phyloP scores from a whole-genome alignment of 2,888 invertebrate species.

The Ochropleura leucogaster region DNA sequence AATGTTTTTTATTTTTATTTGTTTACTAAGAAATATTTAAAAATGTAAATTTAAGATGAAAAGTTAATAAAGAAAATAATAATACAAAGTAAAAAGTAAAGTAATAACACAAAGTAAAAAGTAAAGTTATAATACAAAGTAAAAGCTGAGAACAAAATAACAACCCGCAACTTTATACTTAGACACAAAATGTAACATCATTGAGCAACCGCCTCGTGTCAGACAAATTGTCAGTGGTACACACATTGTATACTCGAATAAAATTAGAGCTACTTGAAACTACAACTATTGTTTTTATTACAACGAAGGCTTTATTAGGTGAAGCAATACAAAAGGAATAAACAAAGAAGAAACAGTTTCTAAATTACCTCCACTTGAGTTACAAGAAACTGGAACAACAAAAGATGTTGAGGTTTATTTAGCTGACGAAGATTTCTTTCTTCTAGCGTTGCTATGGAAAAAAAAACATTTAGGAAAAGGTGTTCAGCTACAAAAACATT shows the following conservation, averaged over 20 bases:
- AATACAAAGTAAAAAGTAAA: too few species aligned
- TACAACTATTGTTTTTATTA: slow-evolving; percentile 23
- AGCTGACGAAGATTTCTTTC: slow-evolving; percentile 63
- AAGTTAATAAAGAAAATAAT: too few species aligned
- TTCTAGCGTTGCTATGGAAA: slow-evolving; percentile 46
- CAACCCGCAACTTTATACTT: slow-evolving; percentile 1
- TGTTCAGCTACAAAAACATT: slow-evolving; percentile 70
- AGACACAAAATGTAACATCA: slow-evolving; percentile 24
- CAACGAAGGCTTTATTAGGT: slow-evolving; percentile 35
- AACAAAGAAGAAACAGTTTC: slow-evolving; percentile 52
- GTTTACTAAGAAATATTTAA: too few species aligned
- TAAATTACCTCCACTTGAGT: slow-evolving; percentile 37
- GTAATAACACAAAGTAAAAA: too few species aligned
- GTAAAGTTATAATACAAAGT: slow-evolving; percentile 13
- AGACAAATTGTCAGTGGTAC: slow-evolving; percentile 5
- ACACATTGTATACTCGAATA: slow-evolving; percentile 38
- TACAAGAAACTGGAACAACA: slow-evolving; percentile 38
- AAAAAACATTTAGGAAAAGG: slow-evolving; percentile 64
- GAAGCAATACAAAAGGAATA: slow-evolving; percentile 32
- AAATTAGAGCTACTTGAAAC: slow-evolving; percentile 32
- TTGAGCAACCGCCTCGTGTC: slow-evolving; percentile 1
- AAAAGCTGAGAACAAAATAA: slow-evolving; percentile 5
- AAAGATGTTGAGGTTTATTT: slow-evolving; percentile 48
- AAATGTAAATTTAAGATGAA: too few species aligned
- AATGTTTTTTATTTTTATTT: too few species aligned